Conservation (phyloP, 2,113 vertebrate genomes). For the Clarias batrachus region DNA sequence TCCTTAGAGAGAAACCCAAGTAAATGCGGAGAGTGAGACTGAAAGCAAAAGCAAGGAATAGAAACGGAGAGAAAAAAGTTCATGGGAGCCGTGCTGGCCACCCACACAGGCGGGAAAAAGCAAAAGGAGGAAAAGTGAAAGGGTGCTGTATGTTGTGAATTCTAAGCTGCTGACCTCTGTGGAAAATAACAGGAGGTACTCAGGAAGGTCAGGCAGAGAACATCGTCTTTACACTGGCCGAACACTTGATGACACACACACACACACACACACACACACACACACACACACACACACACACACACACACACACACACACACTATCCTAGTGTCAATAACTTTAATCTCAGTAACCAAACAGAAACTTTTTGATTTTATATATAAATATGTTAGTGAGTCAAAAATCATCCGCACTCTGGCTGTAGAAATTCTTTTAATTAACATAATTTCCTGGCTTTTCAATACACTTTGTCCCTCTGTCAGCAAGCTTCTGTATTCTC, state of each 20-base stretch:
- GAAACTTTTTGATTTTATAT: not conserved
- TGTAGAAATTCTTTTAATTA: too few relatives aligned
- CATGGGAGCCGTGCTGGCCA: not conserved
- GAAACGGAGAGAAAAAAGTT: slow-evolving; percentile 12
- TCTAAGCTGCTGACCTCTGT: slow-evolving; percentile 73
- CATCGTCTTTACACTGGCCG: slow-evolving; percentile 1
- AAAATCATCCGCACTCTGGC: too few relatives aligned
- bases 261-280: not conserved
- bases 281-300: not conserved
- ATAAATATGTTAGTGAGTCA: not conserved
- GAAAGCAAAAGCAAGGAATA: slow-evolving; percentile 1
- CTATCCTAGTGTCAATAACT: not conserved
- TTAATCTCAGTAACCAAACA: not conserved
- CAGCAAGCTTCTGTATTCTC: too few relatives aligned
- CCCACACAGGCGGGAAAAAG: slow-evolving; percentile 28
- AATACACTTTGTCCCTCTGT: too few relatives aligned
- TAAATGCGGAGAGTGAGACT: not conserved
- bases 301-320: not conserved
- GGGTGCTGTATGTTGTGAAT: slow-evolving; percentile 68
- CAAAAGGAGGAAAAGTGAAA: slow-evolving; percentile 47
- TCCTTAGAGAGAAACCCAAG: slow-evolving; percentile 40
- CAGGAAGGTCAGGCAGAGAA: slow-evolving; percentile 64
- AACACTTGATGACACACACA: not conserved
- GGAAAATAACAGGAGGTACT: slow-evolving; percentile 71
- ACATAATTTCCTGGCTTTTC: too few relatives aligned